phyloP scores from a whole-genome alignment of 2,113 vertebrate species.

The Caranx ignobilis region DNA sequence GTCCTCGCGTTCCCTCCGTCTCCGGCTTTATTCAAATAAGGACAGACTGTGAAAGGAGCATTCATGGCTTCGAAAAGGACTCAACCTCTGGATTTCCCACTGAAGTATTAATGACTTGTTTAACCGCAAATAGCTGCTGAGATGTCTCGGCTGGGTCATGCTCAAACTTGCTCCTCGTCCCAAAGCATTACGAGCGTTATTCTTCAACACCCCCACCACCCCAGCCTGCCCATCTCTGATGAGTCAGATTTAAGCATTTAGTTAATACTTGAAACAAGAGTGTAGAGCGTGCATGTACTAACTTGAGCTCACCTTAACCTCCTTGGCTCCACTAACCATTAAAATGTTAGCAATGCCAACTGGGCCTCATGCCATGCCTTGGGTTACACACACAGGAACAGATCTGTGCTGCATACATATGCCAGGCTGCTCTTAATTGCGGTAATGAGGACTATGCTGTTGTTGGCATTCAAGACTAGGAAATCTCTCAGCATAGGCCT shows the following conservation, averaged over 20 bases:
- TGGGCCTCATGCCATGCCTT: slow-evolving; percentile 21
- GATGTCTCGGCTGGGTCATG: background rate
- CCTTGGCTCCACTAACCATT: slow-evolving; percentile 32
- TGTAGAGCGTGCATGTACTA: slow-evolving; percentile 20
- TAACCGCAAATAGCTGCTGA: slow-evolving; percentile 8
- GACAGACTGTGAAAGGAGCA: background rate
- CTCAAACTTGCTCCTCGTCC: background rate
- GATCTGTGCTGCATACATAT: slow-evolving; percentile 4
- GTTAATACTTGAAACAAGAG: too few species aligned
- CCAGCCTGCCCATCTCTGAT: background rate
- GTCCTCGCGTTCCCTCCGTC: background rate
- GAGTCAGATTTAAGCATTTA: slow-evolving; percentile 42
- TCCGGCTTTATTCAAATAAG: background rate
- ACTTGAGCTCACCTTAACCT: slow-evolving; percentile 24
- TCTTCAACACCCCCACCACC: background rate
- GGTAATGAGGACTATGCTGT: slow-evolving; percentile 11
- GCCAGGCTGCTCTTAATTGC: slow-evolving; percentile 5
- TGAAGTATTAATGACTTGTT: slow-evolving; percentile 1
- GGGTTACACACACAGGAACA: slow-evolving; percentile 19
- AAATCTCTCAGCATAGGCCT: background rate
- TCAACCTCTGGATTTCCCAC: background rate
- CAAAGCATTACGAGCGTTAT: slow-evolving; percentile 28
- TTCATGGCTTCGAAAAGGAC: background rate
- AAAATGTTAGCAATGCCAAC: slow-evolving; percentile 39
- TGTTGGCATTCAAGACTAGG: background rate